These are phyloP conservation scores for Cebus imitator DNA, from an alignment of 2,113 vertebrate species.

Conservation along the genomic window DNA sequence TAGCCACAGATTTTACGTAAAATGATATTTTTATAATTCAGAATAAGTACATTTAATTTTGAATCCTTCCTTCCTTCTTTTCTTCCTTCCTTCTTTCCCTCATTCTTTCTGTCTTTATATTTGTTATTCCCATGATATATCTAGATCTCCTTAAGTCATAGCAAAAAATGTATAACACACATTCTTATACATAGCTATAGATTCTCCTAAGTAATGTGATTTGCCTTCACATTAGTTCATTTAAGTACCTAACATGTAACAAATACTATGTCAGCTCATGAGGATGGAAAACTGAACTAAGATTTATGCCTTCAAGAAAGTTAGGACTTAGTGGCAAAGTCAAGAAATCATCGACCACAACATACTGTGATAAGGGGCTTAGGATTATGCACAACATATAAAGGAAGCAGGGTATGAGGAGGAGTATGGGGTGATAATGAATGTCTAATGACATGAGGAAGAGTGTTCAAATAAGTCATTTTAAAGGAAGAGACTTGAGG, in stretches of 20 bases:
- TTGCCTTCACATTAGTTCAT: background rate
- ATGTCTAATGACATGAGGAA: background rate
- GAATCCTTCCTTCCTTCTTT: background rate
- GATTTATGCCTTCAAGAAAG: background rate
- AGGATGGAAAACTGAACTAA: slow-evolving; percentile 10
- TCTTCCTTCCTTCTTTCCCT: background rate
- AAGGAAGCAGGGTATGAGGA: background rate
- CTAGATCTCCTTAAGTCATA: slow-evolving; percentile 2
- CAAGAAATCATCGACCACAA: background rate
- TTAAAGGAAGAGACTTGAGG: background rate
- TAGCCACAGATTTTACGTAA: background rate
- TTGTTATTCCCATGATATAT: background rate
- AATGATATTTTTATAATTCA: background rate
- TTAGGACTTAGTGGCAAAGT: background rate
- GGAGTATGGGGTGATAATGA: background rate
- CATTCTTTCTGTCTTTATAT: background rate
- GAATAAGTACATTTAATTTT: background rate
- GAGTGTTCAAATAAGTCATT: background rate
- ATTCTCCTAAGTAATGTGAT: background rate
- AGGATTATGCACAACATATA: background rate
- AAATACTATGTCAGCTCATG: background rate
- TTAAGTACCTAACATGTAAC: background rate
- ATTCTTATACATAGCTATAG: background rate
- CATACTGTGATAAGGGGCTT: background rate
- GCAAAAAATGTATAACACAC: background rate